These are phyloP conservation scores for Serilophus lunatus DNA, from an alignment of 2,113 vertebrate species.

Conservation along the genomic window DNA sequence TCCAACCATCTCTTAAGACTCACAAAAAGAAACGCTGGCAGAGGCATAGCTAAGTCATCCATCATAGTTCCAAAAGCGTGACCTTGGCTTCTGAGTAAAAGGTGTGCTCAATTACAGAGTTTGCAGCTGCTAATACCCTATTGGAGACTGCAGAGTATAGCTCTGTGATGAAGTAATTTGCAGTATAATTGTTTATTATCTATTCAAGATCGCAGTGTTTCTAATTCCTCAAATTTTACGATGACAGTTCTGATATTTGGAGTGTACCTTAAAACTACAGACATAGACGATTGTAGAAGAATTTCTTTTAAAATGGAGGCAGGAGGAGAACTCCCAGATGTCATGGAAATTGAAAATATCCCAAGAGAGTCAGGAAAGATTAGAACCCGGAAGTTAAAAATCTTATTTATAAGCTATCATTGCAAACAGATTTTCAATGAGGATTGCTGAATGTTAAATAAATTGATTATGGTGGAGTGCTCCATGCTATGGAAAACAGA, in stretches of 20 bases:
- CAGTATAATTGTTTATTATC: background rate
- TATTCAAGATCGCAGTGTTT: background rate
- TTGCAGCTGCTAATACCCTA: background rate
- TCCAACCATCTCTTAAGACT: background rate
- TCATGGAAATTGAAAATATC: background rate
- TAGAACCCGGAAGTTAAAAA: background rate
- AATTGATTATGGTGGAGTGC: background rate
- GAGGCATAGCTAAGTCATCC: background rate
- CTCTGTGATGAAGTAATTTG: background rate
- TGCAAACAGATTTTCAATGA: background rate
- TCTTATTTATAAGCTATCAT: background rate
- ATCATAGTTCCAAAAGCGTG: background rate
- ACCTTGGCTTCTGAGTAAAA: background rate
- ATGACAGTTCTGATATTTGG: background rate
- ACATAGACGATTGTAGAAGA: background rate
- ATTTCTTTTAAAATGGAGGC: background rate
- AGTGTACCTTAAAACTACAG: background rate
- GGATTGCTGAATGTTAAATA: background rate
- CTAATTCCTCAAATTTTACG: background rate
- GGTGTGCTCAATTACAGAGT: background rate
- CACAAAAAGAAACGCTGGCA: background rate
- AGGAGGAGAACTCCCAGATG: background rate
- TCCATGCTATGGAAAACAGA: background rate
- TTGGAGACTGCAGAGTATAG: background rate
- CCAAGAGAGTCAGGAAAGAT: background rate